A percentile compares a stretch with the other conserved stretches of the same genome.
These are phyloP conservation scores for Motacilla tschutschensis DNA, from an alignment of 2,113 vertebrate species.

Conservation along the genomic window DNA sequence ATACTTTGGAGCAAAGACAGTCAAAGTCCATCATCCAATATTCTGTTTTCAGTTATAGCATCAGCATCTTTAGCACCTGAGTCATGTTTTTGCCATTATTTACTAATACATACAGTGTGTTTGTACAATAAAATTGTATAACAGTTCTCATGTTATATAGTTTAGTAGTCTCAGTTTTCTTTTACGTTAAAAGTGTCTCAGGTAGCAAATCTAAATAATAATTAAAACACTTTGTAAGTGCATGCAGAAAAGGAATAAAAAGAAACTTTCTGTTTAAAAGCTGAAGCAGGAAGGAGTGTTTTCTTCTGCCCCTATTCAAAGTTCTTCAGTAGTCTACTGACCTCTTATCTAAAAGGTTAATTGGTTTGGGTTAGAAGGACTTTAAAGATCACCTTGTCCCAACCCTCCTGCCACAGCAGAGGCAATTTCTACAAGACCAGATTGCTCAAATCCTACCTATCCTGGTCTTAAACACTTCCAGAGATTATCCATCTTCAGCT, in stretches of 20 bases:
- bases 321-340: background rate
- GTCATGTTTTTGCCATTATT: background rate
- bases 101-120: background rate
- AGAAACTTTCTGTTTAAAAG: background rate
- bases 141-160: background rate
- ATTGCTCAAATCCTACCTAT: background rate
- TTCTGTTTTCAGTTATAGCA: background rate
- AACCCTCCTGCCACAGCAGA: rapidly evolving
- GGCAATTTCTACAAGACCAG: background rate
- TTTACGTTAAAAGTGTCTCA: background rate
- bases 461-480: background rate
- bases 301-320: background rate
- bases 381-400: background rate
- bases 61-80: background rate
- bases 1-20: background rate
- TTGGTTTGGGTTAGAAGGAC: background rate
- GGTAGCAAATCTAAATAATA: background rate
- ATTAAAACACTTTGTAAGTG: background rate
- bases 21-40: background rate
- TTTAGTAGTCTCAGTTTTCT: background rate
- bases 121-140: background rate
- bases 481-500: background rate
- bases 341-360: background rate
- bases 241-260: background rate
- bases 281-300: background rate